Evolutionary conservation across 2,888 invertebrate species (phyloP).

Genomic region (Tiliacea aurago): DNA sequence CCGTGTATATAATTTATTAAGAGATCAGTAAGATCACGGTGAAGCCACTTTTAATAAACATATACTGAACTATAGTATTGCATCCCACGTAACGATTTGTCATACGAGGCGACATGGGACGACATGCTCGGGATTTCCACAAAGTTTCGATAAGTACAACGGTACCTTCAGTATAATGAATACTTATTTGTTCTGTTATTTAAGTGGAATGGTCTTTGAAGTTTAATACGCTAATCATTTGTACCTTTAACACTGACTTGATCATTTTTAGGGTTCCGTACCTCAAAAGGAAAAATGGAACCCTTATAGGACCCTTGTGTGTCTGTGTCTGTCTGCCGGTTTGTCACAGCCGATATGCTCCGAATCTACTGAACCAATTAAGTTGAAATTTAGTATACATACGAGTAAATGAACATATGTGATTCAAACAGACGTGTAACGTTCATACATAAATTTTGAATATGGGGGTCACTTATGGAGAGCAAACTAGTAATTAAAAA

Average conservation of each 20-base stretch:
- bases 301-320: no score
- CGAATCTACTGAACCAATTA: no score
- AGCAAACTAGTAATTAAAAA: no score
- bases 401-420: no score
- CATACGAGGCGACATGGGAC: constrained; percentile 11
- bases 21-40: constrained; percentile 56
- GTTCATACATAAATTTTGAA: no score
- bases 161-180: neutral
- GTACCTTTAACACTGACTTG: neutral
- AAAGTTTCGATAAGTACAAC: neutral
- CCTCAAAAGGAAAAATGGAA: no score
- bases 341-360: no score
- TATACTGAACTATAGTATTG: constrained; percentile 42
- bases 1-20: constrained; percentile 51
- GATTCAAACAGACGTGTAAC: no score
- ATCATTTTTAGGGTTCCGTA: neutral
- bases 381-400: no score
- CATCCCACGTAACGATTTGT: constrained; percentile 38
- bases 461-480: no score
- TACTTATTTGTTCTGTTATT: neutral
- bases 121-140: neutral
- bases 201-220: constrained; percentile 4
- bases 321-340: no score
- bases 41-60: constrained; percentile 36
- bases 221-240: neutral